These are phyloP conservation scores for Lasius platythorax DNA, from an alignment of 2,888 invertebrate species.

Conservation along the genomic window DNA sequence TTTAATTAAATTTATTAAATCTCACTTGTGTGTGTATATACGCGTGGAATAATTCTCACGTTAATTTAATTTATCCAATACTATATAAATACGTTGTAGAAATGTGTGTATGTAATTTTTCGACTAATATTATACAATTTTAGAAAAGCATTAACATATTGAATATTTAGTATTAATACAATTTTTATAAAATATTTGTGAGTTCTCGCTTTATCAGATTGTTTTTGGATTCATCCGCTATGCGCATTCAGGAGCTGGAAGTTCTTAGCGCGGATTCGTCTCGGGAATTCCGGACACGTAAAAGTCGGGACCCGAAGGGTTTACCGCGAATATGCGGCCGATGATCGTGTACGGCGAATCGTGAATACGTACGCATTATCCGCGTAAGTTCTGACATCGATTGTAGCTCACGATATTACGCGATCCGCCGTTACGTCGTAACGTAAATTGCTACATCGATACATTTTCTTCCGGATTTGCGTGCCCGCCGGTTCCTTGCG, in stretches of 20 bases:
- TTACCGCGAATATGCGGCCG: constrained; percentile 75
- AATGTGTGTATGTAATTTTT: background rate
- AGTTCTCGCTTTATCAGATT: background rate
- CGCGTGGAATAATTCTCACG: background rate
- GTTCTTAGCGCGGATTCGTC: constrained; percentile 41
- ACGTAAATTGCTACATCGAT: constrained; percentile 74
- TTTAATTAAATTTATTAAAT: constrained; percentile 48
- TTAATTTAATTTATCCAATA: constrained; percentile 26
- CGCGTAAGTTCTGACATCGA: constrained; percentile 73
- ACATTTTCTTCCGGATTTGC: constrained; percentile 63
- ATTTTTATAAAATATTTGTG: background rate
- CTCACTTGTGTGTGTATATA: background rate
- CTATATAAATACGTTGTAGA: constrained; percentile 10
- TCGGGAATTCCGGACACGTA: constrained; percentile 82
- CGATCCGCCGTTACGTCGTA: constrained; percentile 52
- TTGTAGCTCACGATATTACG: constrained; percentile 73
- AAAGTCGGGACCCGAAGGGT: constrained; percentile 76
- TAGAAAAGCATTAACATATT: background rate
- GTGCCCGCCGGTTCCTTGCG: constrained; percentile 23
- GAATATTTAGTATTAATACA: background rate
- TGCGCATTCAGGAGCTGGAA: constrained; percentile 9
- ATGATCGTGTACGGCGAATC: constrained; percentile 76
- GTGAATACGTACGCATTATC: constrained; percentile 74
- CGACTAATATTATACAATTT: constrained; percentile 9
- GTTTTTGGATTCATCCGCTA: constrained; percentile 16